Percentiles rank a stretch among this genome's conserved stretches.
Conservation (phyloP, 2,888 invertebrate genomes). For the Agonopterix subpropinquella region DNA sequence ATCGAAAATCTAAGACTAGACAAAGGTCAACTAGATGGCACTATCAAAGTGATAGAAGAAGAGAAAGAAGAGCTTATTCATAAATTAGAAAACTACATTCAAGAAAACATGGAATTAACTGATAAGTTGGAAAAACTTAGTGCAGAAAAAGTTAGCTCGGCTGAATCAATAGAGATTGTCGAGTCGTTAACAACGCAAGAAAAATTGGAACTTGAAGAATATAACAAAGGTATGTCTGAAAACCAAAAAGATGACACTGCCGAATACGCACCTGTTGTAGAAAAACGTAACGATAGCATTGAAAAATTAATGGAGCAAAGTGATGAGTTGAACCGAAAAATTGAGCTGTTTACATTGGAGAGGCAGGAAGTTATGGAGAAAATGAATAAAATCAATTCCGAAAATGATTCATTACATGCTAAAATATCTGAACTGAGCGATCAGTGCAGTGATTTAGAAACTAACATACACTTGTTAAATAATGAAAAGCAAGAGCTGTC, state of each 20-base stretch:
- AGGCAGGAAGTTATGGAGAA: constrained; percentile 82
- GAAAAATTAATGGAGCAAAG: constrained; percentile 78
- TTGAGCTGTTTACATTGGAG: constrained; percentile 81
- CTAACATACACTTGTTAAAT: constrained; percentile 53
- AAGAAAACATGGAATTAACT: constrained; percentile 84
- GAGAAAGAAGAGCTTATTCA: constrained; percentile 77
- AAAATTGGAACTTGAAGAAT: constrained; percentile 81
- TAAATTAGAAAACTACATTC: constrained; percentile 79
- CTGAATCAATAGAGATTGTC: constrained; percentile 85
- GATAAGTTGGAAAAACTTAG: constrained; percentile 84
- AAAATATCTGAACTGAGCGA: constrained; percentile 68
- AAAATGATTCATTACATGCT: constrained; percentile 74
- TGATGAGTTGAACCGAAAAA: constrained; percentile 79
- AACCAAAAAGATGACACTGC: constrained; percentile 28
- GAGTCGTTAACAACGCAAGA: constrained; percentile 82
- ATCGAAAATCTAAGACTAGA: constrained; percentile 68
- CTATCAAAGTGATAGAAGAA: constrained; percentile 72
- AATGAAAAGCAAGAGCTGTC: constrained; percentile 59
- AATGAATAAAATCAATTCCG: constrained; percentile 77
- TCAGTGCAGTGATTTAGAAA: constrained; percentile 66
- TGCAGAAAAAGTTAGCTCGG: constrained; percentile 82
- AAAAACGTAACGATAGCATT: constrained; percentile 70
- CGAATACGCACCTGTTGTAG: constrained; percentile 21
- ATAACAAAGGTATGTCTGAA: constrained; percentile 71
- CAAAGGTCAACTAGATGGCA: constrained; percentile 69